Base-by-base conservation (phyloP, 2,113 vertebrate species). In the Desmodus rotundus region DNA sequence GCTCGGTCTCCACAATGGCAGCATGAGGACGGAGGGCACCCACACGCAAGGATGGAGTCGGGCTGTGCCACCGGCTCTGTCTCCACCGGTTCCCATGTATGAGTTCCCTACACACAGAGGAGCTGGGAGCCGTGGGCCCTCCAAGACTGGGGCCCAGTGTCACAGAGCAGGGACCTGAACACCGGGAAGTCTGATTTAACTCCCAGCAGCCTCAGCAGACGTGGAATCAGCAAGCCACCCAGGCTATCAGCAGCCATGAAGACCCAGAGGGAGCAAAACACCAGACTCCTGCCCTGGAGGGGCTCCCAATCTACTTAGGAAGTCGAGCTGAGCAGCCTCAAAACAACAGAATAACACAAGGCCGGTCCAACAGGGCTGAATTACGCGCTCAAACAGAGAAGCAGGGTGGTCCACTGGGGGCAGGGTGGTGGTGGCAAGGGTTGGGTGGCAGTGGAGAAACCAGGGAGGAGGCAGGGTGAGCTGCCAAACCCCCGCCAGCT, bases 1-100 rank as follows among this genome's bases (percentile, higher is more conserved):
- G 22, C 47, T 77, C 81, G 16, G 41, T 82, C 43, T 52, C 52
- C 77, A 61, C 36, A 31, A 22, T 4, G 3, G 0, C 47, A 77
- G 65, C 56, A 20, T 7, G 24, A 83, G 31, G 31, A 73, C 36
- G 26, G 20, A 54, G 0, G 2, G 68, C 2, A 0, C 22, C 61
- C 31, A 68, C 0, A 11, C 22, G 8, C 74, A 76, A 63, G 26
- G 63, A 13, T 17, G n/a, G 87, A 38, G 17, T 81, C 68, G 9
- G 2, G 17, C 43, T 56, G 17, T 0, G 0, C n/a, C 5, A 26
- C 43, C 47, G 2, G 4, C 68, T 52, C 73, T 9, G 0, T 45
- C 58, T 13, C 68, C 28, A 4, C 7, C 1, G 0, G 5, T 28
- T 31, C 28, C 38, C 91, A 61, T 28, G 14, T 0, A 15, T 4